Conservation (phyloP, 2,113 vertebrate genomes). For the Hypomesus transpacificus region DNA sequence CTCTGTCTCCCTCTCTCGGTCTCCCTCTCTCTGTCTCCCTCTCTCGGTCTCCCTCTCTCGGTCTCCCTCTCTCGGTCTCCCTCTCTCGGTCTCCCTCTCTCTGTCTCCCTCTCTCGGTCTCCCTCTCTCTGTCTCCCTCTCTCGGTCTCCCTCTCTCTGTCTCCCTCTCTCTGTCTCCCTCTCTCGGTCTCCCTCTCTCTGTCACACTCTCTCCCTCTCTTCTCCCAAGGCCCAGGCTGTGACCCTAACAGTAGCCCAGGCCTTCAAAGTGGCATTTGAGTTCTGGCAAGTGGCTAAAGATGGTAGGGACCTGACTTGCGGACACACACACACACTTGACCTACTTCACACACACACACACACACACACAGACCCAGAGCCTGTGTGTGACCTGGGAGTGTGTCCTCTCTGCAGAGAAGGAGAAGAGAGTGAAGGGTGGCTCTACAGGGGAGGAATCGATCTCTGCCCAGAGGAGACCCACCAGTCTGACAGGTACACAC, state of each 20-base stretch:
- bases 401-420: constrained; percentile 73
- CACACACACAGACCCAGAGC: background rate
- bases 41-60: too few species aligned
- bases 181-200: background rate
- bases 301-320: constrained; percentile 68
- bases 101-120: background rate
- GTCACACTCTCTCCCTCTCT: background rate
- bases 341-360: background rate
- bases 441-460: constrained; percentile 70
- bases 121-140: background rate
- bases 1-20: background rate
- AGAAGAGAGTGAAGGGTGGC: constrained; percentile 74
- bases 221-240: constrained; percentile 86
- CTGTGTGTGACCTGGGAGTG: background rate
- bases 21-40: background rate
- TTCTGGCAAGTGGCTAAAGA: constrained; percentile 90
- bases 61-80: background rate
- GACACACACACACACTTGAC: background rate
- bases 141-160: too few species aligned
- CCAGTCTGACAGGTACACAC: constrained; percentile 32
- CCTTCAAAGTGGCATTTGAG: constrained; percentile 91
- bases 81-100: too few species aligned
- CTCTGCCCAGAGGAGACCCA: constrained; percentile 61
- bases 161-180: background rate
- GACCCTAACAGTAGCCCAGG: constrained; percentile 91